A percentile compares a stretch with the other conserved stretches of the same genome.
These are phyloP conservation scores for Pherbina coryleti DNA, from an alignment of 2,888 invertebrate genomes.

Conservation along the genomic window DNA sequence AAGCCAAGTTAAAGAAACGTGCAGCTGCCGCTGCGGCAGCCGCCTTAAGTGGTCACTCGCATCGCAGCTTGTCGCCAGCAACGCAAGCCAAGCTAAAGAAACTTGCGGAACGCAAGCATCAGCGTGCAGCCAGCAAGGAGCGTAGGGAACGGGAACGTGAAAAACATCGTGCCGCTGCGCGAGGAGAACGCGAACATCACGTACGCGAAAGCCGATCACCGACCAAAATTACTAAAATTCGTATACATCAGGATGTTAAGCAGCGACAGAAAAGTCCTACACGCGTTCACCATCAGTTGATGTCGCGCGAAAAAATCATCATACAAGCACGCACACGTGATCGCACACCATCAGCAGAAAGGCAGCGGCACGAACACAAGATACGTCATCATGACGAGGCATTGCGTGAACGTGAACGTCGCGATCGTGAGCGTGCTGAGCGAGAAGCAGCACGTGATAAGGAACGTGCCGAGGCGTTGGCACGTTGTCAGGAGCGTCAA, in stretches of 20 bases:
- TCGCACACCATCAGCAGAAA: constrained; percentile 63
- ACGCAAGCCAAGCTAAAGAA: constrained; percentile 66
- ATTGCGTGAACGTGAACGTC: constrained; percentile 73
- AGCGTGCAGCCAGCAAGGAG: constrained; percentile 64
- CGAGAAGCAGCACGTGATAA: constrained; percentile 74
- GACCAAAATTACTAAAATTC: constrained; percentile 66
- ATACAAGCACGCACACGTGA: constrained; percentile 67
- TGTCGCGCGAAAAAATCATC: constrained; percentile 67
- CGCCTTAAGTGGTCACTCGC: constrained; percentile 60
- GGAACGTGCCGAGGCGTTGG: constrained; percentile 76
- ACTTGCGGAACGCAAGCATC: constrained; percentile 64
- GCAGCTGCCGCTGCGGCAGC: constrained; percentile 56
- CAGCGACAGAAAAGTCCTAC: constrained; percentile 71
- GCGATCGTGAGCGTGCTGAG: constrained; percentile 72
- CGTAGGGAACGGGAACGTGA: constrained; percentile 70
- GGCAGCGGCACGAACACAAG: constrained; percentile 60
- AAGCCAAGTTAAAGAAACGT: constrained; percentile 66
- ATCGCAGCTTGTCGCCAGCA: constrained; percentile 61
- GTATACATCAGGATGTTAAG: constrained; percentile 69
- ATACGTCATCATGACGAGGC: constrained; percentile 57
- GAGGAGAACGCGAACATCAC: constrained; percentile 69
- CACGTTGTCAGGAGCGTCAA: constrained; percentile 76
- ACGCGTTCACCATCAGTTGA: constrained; percentile 68
- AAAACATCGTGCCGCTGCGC: constrained; percentile 63
- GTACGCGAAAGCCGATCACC: constrained; percentile 67